These are phyloP conservation scores for Globia sparganii DNA, from an alignment of 2,888 invertebrate species.

Conservation along the genomic window DNA sequence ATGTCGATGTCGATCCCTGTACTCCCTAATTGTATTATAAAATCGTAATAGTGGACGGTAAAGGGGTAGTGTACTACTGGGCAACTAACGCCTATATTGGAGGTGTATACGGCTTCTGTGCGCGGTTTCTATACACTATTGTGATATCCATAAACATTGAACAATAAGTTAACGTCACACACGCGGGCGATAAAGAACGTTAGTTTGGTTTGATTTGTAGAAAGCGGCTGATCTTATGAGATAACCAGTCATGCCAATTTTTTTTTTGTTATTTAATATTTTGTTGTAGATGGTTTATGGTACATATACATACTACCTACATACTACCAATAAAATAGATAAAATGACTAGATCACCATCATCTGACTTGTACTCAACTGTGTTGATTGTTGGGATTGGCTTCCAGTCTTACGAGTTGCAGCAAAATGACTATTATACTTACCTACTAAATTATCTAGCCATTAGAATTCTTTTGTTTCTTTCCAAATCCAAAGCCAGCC, in stretches of 20 bases:
- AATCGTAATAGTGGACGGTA: conserved; percentile 83
- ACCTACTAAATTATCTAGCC: neutral
- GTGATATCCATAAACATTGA: neutral
- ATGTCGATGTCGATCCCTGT: conserved; percentile 70
- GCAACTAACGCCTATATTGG: conserved; percentile 50
- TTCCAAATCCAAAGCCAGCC: neutral
- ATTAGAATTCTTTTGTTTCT: neutral
- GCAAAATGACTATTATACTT: neutral
- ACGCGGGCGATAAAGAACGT: neutral
- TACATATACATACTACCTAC: neutral
- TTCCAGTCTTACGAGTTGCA: neutral
- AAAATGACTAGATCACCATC: neutral
- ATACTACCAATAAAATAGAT: neutral
- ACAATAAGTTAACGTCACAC: neutral
- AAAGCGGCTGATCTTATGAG: neutral
- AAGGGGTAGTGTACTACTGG: conserved; percentile 75
- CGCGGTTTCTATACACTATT: conserved; percentile 30
- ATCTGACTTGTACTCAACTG: neutral
- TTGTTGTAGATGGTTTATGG: no score
- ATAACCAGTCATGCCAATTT: neutral
- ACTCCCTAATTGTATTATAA: conserved; percentile 82
- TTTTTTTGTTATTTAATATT: neutral
- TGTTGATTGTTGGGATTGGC: neutral
- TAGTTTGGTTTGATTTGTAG: neutral
- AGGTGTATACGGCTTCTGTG: conserved; percentile 66